phyloP scores from a whole-genome alignment of 2,797 vertebrate species.

The Chromis chromis region DNA sequence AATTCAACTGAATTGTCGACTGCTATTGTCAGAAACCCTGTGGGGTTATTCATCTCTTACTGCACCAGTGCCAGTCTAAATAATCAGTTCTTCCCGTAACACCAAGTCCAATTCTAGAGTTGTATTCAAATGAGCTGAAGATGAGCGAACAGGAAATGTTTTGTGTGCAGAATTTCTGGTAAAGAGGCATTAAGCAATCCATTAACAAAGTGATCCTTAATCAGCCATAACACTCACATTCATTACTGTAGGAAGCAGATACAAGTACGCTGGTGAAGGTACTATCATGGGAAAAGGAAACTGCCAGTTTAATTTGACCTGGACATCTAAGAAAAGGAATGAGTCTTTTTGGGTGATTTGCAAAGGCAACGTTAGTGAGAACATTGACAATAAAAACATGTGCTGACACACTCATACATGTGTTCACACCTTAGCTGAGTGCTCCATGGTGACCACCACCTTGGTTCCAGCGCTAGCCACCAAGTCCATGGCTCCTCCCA shows the following conservation, averaged over 20 bases:
- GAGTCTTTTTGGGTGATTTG: constrained; percentile 5
- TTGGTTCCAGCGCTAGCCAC: constrained; percentile 95
- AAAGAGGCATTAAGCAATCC: constrained; percentile 66
- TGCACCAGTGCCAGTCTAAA: constrained; percentile 31
- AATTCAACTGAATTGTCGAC: constrained; percentile 26
- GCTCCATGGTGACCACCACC: constrained; percentile 99
- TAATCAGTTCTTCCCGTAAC: constrained; percentile 36
- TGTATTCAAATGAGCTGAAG: constrained; percentile 53
- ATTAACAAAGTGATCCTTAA: constrained; percentile 69
- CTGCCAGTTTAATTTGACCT: constrained; percentile 28
- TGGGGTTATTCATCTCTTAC: constrained; percentile 36
- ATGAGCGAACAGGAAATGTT: constrained; percentile 32
- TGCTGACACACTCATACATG: background rate
- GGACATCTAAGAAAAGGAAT: constrained; percentile 10
- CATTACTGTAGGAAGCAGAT: constrained; percentile 58
- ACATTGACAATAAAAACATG: constrained; percentile 1
- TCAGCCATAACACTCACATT: constrained; percentile 61
- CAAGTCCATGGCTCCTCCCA: constrained; percentile 99
- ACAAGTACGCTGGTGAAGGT: constrained; percentile 32
- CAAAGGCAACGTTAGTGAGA: constrained; percentile 2
- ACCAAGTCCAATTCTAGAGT: constrained; percentile 33
- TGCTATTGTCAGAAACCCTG: constrained; percentile 29
- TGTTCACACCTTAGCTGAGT: constrained; percentile 90
- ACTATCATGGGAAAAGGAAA: constrained; percentile 32
- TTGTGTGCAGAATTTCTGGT: constrained; percentile 45